phyloP scores from a whole-genome alignment of 2,113 vertebrate species.

The Erpornis zantholeuca region DNA sequence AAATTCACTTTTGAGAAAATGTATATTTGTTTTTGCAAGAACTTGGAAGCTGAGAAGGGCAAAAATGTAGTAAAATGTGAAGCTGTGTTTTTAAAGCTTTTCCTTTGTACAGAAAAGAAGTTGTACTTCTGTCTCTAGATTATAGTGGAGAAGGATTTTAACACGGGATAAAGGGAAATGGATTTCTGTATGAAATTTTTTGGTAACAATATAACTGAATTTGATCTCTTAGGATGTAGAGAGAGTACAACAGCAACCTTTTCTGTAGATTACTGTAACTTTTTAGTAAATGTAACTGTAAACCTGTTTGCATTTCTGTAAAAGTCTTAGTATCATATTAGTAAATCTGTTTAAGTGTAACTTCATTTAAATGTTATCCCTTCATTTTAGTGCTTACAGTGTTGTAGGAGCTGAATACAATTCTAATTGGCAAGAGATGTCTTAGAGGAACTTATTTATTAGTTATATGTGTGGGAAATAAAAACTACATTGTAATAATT shows the following conservation, averaged over 20 bases:
- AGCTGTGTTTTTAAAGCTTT: conserved; percentile 75
- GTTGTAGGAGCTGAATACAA: conserved; percentile 49
- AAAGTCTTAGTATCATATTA: conserved; percentile 59
- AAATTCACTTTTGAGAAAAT: conserved; percentile 78
- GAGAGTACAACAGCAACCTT: conserved; percentile 50
- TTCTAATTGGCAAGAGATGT: conserved; percentile 51
- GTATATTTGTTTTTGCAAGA: conserved; percentile 77
- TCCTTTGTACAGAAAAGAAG: conserved; percentile 71
- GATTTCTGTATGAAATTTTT: conserved; percentile 54
- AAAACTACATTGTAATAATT: conserved; percentile 48
- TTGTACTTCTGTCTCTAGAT: conserved; percentile 60
- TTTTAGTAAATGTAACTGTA: conserved; percentile 69
- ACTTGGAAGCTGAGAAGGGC: conserved; percentile 74
- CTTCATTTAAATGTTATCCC: conserved; percentile 59
- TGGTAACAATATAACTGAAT: conserved; percentile 20
- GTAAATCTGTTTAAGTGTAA: conserved; percentile 52
- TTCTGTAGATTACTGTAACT: conserved; percentile 73
- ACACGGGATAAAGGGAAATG: conserved; percentile 44
- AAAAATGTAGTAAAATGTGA: conserved; percentile 79
- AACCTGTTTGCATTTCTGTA: conserved; percentile 65
- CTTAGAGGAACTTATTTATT: conserved; percentile 67
- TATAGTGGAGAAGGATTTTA: not conserved
- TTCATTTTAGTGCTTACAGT: conserved; percentile 57
- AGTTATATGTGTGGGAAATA: conserved; percentile 31
- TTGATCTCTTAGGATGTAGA: conserved; percentile 19